Conservation (phyloP, 1,140 invertebrate species). For the Coelopa frigida region DNA sequence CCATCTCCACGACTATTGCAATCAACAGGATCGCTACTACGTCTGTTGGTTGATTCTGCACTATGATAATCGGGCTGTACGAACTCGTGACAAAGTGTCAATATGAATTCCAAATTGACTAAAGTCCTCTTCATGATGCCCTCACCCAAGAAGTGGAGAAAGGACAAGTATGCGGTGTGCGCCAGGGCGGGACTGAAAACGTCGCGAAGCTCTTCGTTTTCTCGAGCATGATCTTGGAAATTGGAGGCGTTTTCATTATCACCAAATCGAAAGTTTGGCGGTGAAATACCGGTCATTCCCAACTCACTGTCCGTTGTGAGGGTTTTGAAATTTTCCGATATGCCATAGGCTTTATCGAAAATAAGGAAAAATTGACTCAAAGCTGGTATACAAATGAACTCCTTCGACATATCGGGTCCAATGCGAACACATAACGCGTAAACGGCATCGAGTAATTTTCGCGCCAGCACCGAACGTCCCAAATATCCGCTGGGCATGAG, state of each 20-base stretch:
- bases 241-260: too few relatives aligned
- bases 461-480: slow-evolving; percentile 65
- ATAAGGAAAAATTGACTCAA: slow-evolving; percentile 74
- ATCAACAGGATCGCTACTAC: slow-evolving; percentile 10
- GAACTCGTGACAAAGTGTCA: slow-evolving; percentile 66
- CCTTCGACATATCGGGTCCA: slow-evolving; percentile 75
- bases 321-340: slow-evolving; percentile 26
- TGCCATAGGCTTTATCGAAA: slow-evolving; percentile 72
- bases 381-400: slow-evolving; percentile 63
- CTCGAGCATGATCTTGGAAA: slow-evolving; percentile 46
- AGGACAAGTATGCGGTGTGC: slow-evolving; percentile 71
- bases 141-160: slow-evolving; percentile 69
- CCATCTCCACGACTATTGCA: not conserved
- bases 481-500: slow-evolving; percentile 70
- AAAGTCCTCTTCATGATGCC: slow-evolving; percentile 62
- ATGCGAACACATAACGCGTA: slow-evolving; percentile 72
- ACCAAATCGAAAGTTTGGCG: slow-evolving; percentile 10
- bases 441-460: slow-evolving; percentile 74
- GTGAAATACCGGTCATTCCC: slow-evolving; percentile 11
- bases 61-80: slow-evolving; percentile 44
- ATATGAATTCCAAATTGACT: slow-evolving; percentile 70
- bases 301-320: slow-evolving; percentile 1
- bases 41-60: not conserved
- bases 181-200: slow-evolving; percentile 81
- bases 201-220: slow-evolving; percentile 67